These are phyloP conservation scores for Ditylenchus dipsaci DNA, from an alignment of 1,140 invertebrate genomes.

Conservation along the genomic window DNA sequence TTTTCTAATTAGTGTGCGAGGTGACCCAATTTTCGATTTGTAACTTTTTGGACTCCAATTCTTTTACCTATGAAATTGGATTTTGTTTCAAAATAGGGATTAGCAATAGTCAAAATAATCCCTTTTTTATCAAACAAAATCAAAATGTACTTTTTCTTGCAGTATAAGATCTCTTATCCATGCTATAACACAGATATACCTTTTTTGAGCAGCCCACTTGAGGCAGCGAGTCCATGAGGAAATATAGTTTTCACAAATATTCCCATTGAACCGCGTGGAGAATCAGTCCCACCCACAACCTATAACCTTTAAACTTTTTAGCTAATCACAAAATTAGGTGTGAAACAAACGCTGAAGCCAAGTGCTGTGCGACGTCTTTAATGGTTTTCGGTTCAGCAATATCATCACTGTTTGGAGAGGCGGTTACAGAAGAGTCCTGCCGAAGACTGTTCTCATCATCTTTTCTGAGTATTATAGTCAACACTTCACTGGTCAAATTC, in stretches of 20 bases:
- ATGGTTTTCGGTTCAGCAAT: background rate
- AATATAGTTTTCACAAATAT: conserved; percentile 87
- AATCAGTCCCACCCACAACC: conserved; percentile 82
- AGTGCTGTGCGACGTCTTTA: background rate
- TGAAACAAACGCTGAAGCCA: conserved; percentile 63
- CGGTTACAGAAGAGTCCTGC: background rate
- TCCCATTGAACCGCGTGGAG: conserved; percentile 79
- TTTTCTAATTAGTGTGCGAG: too few relatives aligned
- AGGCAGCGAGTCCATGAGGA: conserved; percentile 77
- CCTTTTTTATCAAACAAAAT: too few relatives aligned
- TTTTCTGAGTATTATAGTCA: conserved; percentile 13
- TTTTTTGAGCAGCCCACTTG: conserved; percentile 76
- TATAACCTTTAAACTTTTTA: conserved; percentile 65
- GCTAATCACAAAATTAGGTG: too few relatives aligned
- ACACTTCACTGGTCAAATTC: background rate
- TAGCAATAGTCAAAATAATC: too few relatives aligned
- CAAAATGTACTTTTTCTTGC: too few relatives aligned
- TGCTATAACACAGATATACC: conserved; percentile 63
- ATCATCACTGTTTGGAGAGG: background rate
- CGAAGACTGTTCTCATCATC: background rate
- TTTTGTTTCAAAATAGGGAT: too few relatives aligned
- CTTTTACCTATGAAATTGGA: too few relatives aligned
- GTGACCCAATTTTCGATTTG: too few relatives aligned
- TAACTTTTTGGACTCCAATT: too few relatives aligned
- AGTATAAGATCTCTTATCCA: too few relatives aligned